Percentiles rank a stretch among this genome's conserved stretches.
Evolutionary conservation across 2,113 vertebrate genomes (phyloP).

Genomic region (Poecilia latipinna): DNA sequence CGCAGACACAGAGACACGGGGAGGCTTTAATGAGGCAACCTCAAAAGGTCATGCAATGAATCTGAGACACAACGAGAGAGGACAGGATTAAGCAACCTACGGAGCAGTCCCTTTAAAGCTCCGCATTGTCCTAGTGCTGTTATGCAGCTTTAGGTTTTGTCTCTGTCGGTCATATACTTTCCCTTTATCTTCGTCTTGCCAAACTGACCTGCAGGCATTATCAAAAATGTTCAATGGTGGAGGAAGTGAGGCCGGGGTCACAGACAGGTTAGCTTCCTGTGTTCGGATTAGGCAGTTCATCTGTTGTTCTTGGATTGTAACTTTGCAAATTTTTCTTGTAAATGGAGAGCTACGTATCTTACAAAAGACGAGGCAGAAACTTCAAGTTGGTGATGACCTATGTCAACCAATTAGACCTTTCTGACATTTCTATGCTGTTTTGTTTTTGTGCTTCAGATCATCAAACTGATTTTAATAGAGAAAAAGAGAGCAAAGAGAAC

Average conservation of each 20-base stretch:
- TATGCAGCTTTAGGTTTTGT: background rate
- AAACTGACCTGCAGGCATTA: background rate
- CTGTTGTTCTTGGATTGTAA: background rate
- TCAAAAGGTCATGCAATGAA: conserved; percentile 23
- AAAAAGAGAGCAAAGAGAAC: no score
- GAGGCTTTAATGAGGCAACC: conserved; percentile 13
- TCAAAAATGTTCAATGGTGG: no score
- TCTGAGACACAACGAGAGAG: background rate
- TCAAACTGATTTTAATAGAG: no score
- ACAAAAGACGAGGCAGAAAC: no score
- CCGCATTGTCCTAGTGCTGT: background rate
- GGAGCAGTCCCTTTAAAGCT: background rate
- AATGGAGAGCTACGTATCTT: no score
- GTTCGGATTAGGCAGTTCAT: background rate
- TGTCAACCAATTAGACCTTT: background rate
- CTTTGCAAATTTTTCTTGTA: no score
- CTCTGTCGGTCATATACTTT: background rate
- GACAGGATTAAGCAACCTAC: background rate
- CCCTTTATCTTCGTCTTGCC: background rate
- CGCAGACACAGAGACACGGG: conserved; percentile 31
- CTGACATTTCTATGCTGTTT: background rate
- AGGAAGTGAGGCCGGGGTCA: background rate
- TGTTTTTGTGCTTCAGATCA: background rate
- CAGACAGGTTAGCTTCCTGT: background rate
- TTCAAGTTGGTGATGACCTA: no score